Base-by-base conservation (phyloP, 2,888 invertebrate species). In the Standfussiana lucernea region DNA sequence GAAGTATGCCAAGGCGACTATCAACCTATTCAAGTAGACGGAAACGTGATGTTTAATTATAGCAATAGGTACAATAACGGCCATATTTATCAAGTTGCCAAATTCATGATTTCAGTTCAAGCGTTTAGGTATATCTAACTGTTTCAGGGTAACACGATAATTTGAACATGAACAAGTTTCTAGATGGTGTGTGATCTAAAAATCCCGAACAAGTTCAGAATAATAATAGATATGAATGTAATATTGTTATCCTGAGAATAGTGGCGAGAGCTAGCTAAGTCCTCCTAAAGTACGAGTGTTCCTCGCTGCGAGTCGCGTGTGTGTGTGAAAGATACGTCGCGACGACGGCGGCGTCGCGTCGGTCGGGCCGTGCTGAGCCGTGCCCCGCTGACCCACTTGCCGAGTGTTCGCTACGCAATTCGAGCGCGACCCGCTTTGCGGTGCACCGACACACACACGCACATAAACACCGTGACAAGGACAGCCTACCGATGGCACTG, bases 341-440 rank as follows among this genome's bases (percentile, higher is more conserved):
- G 86, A 86, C 89, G 90, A 87, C 89, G 86, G 85, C 53, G 37
- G 37, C 89, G 90, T 85, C 88, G 90, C 89, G 90, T 85, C 88
- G 90, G 89, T 89, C 90, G 90, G 90, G 90, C 88, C 90, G 91
- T 91, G 91, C 90, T 90, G 91, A 93, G 93, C 90, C 92, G 94
- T 95, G 96, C 92, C 95, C 96, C 91, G 95, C 93, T 96, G 95
- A 96, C 96, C 96, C 93, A 96, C 92, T 95, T 96, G 94, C 93
- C 90, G 93, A 94, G 93, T 93, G 94, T 91, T 93, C 93, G 92
- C 95, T 95, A 95, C 96, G 96, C 96, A 95, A 96, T 94, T 94
- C 93, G 93, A 95, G 93, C 95, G 93, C 95, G 95, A 93, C 94
- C 93, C 92, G 94, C 94, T 93, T 93, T 90, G 90, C 89, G 84